Base-by-base conservation (phyloP, 2,888 invertebrate species). In the Eurytoma adleriae region DNA sequence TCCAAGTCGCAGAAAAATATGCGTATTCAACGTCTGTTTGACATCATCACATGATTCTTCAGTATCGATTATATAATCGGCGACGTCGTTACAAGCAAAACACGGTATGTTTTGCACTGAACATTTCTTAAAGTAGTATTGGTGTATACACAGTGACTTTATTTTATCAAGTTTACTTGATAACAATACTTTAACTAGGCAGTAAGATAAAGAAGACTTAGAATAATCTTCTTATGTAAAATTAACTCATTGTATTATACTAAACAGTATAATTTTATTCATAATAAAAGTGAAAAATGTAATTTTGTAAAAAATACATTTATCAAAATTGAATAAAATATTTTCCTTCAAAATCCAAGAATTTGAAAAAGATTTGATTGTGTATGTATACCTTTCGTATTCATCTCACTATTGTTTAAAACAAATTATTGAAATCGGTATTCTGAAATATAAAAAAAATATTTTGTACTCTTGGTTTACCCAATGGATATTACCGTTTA, bases 381-480 rank as follows among this genome's bases (percentile, higher is more conserved):
- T 57, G 27, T 18, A 50, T 67, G 62, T 69, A 73, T 70, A 74
- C 64, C 18, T 18, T 70, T 50, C 66, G 66, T 20, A 68, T 68
- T 62, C 62, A 56, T 27, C 20, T 73, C 30, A 18, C 12, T 18
- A 18, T 79, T 61, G 20, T 27, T 66, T 62, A 57, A 74, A 62
- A 57, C 48, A 10, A 67, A 54, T n/a, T 56, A 68, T 68, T 18
- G 69, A 48, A 79, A 56, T 48, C 10, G 10, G 40, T 40, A 40
- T 40, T 40, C 10, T 40, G 1, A 40, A 40, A 40, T 40, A 7
- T 40, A 40, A 40, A 40, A 5, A 40, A 72, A 77, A 57, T 64
- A 57, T 64, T 80, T 80, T 80, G 80, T 80, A 40, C 80, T 80
- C 68, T 80, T 77, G 56, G 57, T 1, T 76, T 80, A 68, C 73